Evolutionary conservation across 2,888 invertebrate genomes (phyloP).

Genomic region (Auanema freiburgensis): DNA sequence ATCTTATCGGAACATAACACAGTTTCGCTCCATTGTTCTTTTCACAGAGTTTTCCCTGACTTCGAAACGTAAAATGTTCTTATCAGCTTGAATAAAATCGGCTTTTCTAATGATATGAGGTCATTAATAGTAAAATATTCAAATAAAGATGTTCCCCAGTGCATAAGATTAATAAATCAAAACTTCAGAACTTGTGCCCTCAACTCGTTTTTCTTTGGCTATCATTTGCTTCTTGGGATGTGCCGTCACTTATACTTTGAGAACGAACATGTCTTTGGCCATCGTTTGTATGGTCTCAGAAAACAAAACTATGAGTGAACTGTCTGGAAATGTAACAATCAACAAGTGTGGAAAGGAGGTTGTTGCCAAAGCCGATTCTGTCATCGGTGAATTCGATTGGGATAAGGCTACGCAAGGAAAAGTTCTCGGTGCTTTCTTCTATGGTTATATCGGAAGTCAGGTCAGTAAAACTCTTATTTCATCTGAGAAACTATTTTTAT

Average conservation of each 20-base stretch:
- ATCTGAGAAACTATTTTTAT: conserved; percentile 20
- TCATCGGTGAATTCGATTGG: conserved; percentile 70
- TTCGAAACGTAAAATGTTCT: too few species aligned
- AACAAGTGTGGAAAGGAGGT: conserved; percentile 11
- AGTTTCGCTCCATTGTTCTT: too few species aligned
- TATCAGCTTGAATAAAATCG: too few species aligned
- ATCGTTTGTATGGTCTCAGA: conserved; percentile 83
- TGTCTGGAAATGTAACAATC: not conserved
- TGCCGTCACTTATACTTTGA: conserved; percentile 85
- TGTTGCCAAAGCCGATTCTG: conserved; percentile 22
- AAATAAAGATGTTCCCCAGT: too few species aligned
- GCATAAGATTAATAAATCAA: too few species aligned
- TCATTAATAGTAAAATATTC: too few species aligned
- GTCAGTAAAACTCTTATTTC: conserved; percentile 29
- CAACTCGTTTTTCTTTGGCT: conserved; percentile 71
- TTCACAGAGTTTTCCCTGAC: too few species aligned
- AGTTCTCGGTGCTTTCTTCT: conserved; percentile 71
- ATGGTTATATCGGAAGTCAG: conserved; percentile 67
- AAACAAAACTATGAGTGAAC: conserved; percentile 17
- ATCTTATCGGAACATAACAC: too few species aligned
- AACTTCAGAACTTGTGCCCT: conserved; percentile 57
- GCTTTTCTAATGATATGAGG: too few species aligned
- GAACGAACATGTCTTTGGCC: conserved; percentile 87
- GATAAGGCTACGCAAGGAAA: conserved; percentile 69
- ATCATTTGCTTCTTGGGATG: conserved; percentile 85